phyloP scores from a whole-genome alignment of 2,797 vertebrate species.

The Manis crassicaudata region DNA sequence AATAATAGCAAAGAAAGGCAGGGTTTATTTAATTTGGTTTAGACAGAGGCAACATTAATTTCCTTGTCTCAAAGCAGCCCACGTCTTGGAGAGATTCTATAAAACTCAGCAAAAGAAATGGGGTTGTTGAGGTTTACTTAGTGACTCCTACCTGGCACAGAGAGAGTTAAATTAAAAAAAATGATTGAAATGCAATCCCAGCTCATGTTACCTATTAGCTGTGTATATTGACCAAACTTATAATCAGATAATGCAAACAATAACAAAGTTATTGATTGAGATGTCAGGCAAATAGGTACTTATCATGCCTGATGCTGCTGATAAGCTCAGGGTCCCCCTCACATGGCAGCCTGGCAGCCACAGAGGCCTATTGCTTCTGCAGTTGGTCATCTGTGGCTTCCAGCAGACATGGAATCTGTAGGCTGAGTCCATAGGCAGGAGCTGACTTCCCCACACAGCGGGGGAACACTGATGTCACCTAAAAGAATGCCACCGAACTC shows the following conservation, averaged over 20 bases:
- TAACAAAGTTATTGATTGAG: constrained; percentile 84
- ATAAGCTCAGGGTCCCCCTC: constrained; percentile 73
- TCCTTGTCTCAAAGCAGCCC: constrained; percentile 53
- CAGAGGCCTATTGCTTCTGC: constrained; percentile 73
- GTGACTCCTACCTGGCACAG: background rate
- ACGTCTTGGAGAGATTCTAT: constrained; percentile 10
- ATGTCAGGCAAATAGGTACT: constrained; percentile 82
- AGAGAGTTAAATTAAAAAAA: constrained; percentile 69
- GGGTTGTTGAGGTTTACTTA: background rate
- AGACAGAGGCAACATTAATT: constrained; percentile 60
- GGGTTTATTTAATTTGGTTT: constrained; percentile 67
- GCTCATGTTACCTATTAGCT: constrained; percentile 79
- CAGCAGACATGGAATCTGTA: constrained; percentile 26
- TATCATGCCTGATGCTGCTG: constrained; percentile 72
- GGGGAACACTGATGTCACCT: background rate
- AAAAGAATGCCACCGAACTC: background rate
- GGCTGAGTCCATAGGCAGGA: background rate
- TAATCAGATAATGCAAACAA: constrained; percentile 83
- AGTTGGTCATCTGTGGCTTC: constrained; percentile 72
- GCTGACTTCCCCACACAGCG: background rate
- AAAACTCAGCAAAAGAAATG: constrained; percentile 33
- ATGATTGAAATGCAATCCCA: constrained; percentile 69
- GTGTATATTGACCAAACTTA: constrained; percentile 80
- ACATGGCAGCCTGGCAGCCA: background rate
- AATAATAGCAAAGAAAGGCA: constrained; percentile 70